Base-by-base conservation (phyloP, 1,140 invertebrate genomes). In the Eumaeus atala region DNA sequence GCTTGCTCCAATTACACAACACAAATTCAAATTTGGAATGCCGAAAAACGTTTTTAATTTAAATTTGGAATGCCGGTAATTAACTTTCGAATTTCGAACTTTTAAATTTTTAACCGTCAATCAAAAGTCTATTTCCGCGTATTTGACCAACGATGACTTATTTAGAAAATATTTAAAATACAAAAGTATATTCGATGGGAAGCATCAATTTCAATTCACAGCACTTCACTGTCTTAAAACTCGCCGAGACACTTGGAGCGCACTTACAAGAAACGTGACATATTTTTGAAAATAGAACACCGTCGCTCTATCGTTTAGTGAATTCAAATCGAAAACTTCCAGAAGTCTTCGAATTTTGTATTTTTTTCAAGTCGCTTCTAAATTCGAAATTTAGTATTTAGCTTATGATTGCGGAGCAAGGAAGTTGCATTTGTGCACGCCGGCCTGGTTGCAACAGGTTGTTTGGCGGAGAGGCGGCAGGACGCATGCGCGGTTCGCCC, bases 361-460 rank as follows among this genome's bases (percentile, higher is more conserved):
- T 6, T 28, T 28, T 28, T 28, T 28, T 28, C 21, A 28, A 28
- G 6, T 28, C 21, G 21, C 21, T 28, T 28, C 21, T 28, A 28
- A 28, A 37, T 40, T 18, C 51, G 48, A 38, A 48, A 54, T 61
- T 71, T 71, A 67, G 64, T 65, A 72, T 77, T 71, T 72, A 69
- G 66, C 42, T 66, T 58, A 51, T 73, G 74, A 79, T 79, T 66
- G 58, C 68, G 72, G 64, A 70, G 63, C 65, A 70, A 67, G 67
- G 69, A 68, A 61, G 72, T 74, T 84, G 83, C 83, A 86, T 72
- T 66, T 62, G 70, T 86, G 83, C 83, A 86, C 79, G 81, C 74
- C 70, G 77, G 60, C 42, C 73, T 61, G 56, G 64, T 80, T 84
- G 83, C 83, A 86, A 86, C 81, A 86, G 83, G 83, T 86, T 84